These are phyloP conservation scores for Capromys pilorides DNA, from an alignment of 2,797 vertebrate species.

Conservation along the genomic window DNA sequence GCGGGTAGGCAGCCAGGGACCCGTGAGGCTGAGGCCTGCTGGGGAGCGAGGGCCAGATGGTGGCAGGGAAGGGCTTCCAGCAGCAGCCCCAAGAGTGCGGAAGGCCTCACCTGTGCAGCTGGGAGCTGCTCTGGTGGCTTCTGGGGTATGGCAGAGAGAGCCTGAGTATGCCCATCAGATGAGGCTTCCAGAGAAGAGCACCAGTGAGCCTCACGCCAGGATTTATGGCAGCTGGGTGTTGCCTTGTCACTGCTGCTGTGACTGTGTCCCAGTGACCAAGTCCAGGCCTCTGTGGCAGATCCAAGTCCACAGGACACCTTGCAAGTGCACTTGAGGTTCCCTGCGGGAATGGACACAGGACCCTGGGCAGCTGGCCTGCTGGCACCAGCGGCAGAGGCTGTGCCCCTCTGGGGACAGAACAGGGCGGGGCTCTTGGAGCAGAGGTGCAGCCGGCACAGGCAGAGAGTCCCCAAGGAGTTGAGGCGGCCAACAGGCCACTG, in stretches of 20 bases:
- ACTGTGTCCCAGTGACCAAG: neutral
- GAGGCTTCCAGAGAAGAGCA: neutral
- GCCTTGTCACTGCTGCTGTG: neutral
- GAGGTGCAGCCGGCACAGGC: too few relatives aligned
- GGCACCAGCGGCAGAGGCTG: neutral
- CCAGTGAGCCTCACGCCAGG: neutral
- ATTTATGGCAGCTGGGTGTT: neutral
- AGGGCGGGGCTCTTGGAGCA: neutral
- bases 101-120: neutral
- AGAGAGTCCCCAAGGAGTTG: neutral
- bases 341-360: neutral
- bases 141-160: neutral
- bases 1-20: too few relatives aligned
- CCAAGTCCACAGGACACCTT: neutral
- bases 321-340: neutral
- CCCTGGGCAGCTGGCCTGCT: neutral
- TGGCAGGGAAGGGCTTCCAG: neutral
- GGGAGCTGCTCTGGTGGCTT: neutral
- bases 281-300: neutral
- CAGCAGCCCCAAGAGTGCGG: neutral
- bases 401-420: neutral
- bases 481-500: accelerated
- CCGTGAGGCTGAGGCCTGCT: neutral
- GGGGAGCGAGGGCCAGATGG: neutral
- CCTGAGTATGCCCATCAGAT: neutral